Percentiles rank a stretch among this genome's conserved stretches.
Evolutionary conservation across 2,113 vertebrate species (phyloP).

Genomic region (Electrona antarctica): DNA sequence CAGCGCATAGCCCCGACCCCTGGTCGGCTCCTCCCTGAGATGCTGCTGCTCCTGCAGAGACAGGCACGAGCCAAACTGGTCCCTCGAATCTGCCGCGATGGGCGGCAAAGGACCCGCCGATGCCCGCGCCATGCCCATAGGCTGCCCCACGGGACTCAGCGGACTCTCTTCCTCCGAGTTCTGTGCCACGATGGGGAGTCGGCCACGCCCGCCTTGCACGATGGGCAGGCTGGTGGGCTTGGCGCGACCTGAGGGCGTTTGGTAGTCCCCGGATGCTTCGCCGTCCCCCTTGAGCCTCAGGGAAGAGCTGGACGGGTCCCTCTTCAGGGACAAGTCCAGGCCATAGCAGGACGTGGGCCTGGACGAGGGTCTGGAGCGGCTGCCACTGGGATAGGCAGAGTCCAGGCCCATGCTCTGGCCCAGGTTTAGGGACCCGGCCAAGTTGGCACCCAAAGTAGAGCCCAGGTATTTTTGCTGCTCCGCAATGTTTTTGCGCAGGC

Average conservation of each 20-base stretch:
- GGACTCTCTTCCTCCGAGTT: constrained; percentile 99
- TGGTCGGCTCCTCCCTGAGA: constrained; percentile 92
- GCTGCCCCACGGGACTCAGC: constrained; percentile 95
- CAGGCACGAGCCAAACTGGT: constrained; percentile 98
- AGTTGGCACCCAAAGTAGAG: constrained; percentile 84
- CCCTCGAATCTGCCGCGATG: constrained; percentile 96
- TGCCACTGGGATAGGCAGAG: constrained; percentile 89
- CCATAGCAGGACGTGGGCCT: constrained; percentile 96
- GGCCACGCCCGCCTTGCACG: constrained; percentile 91
- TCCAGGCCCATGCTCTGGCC: constrained; percentile 85
- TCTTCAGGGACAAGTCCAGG: constrained; percentile 93
- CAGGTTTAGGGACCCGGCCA: constrained; percentile 86
- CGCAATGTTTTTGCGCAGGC: constrained; percentile 95
- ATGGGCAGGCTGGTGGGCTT: constrained; percentile 98
- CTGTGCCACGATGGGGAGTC: constrained; percentile 96
- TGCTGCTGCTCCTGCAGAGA: constrained; percentile 93
- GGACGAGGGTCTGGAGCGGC: constrained; percentile 93
- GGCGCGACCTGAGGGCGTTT: constrained; percentile 89
- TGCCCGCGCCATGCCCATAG: constrained; percentile 98
- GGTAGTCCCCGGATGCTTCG: constrained; percentile 89
- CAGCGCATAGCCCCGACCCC: constrained; percentile 91
- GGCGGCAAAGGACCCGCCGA: constrained; percentile 96
- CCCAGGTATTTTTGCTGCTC: constrained; percentile 97
- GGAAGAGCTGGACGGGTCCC: constrained; percentile 94
- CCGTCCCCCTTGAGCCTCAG: constrained; percentile 92